These are phyloP conservation scores for Drosophila paulistorum DNA, from an alignment of 1,140 invertebrate species.

Conservation along the genomic window DNA sequence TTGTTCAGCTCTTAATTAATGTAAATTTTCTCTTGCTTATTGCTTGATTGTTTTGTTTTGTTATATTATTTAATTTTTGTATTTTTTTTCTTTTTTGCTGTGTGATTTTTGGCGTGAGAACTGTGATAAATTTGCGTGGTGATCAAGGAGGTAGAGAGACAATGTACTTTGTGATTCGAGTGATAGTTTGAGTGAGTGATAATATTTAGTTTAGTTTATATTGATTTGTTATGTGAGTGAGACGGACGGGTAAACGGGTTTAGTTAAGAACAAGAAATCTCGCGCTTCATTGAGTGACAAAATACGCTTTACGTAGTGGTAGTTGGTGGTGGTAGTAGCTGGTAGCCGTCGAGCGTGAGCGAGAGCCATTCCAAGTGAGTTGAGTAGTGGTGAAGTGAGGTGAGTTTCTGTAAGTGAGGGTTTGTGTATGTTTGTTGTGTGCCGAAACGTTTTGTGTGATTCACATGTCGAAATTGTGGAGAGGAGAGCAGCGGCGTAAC, in stretches of 20 bases:
- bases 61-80: background rate
- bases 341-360: conserved; percentile 20
- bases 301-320: conserved; percentile 15
- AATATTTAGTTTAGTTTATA: background rate
- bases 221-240: conserved; percentile 8
- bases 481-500: conserved; percentile 19
- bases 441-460: conserved; percentile 46
- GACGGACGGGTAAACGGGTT: background rate
- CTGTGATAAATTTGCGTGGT: conserved; percentile 16
- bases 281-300: background rate
- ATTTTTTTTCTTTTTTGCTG: background rate
- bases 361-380: conserved; percentile 18
- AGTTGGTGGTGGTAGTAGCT: background rate
- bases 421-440: background rate
- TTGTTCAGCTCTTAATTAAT: conserved; percentile 2
- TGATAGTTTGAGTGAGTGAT: conserved; percentile 19
- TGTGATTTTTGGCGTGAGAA: conserved; percentile 17
- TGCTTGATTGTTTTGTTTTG: conserved; percentile 2
- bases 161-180: conserved; percentile 20
- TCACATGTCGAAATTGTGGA: conserved; percentile 36
- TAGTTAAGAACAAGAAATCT: background rate
- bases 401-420: background rate
- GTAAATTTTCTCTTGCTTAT: background rate
- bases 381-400: conserved; percentile 2
- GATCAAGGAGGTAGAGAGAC: conserved; percentile 13